These are phyloP conservation scores for Drosophila mojavensis DNA, from an alignment of 1,140 invertebrate species.

Conservation along the genomic window DNA sequence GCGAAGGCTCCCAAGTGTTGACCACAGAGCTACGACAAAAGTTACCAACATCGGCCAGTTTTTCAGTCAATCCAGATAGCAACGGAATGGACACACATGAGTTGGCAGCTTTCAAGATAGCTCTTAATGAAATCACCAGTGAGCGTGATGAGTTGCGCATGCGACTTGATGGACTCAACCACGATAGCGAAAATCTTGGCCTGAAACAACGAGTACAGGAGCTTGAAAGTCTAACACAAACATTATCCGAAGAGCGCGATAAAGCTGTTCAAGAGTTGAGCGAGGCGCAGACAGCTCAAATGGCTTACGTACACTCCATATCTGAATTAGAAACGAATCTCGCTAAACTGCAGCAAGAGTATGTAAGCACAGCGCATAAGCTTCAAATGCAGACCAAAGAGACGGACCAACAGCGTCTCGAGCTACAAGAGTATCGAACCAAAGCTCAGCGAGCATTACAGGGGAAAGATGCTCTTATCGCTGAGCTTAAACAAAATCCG, in stretches of 20 bases:
- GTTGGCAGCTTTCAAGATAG: constrained; percentile 74
- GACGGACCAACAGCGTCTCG: constrained; percentile 86
- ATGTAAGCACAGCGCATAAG: constrained; percentile 84
- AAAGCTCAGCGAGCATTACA: constrained; percentile 90
- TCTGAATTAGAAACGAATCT: constrained; percentile 83
- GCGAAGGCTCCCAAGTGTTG: constrained; percentile 45
- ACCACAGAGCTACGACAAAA: constrained; percentile 53
- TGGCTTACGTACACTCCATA: constrained; percentile 77
- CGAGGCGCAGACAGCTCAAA: constrained; percentile 56
- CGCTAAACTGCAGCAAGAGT: constrained; percentile 84
- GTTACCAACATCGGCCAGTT: constrained; percentile 51
- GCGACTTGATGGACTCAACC: constrained; percentile 60
- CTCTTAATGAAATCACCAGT: constrained; percentile 65
- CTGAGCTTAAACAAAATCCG: constrained; percentile 85
- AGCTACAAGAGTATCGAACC: constrained; percentile 89
- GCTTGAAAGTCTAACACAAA: constrained; percentile 73
- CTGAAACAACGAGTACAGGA: constrained; percentile 57
- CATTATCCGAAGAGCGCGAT: constrained; percentile 83
- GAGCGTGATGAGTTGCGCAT: constrained; percentile 73
- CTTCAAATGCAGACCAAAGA: constrained; percentile 87
- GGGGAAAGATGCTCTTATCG: constrained; percentile 91
- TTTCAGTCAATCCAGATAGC: constrained; percentile 36
- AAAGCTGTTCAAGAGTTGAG: constrained; percentile 68
- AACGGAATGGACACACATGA: constrained; percentile 60
- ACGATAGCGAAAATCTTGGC: constrained; percentile 51